Base-by-base conservation (phyloP, 2,888 invertebrate species). In the Mongoloraphidia duomilia region DNA sequence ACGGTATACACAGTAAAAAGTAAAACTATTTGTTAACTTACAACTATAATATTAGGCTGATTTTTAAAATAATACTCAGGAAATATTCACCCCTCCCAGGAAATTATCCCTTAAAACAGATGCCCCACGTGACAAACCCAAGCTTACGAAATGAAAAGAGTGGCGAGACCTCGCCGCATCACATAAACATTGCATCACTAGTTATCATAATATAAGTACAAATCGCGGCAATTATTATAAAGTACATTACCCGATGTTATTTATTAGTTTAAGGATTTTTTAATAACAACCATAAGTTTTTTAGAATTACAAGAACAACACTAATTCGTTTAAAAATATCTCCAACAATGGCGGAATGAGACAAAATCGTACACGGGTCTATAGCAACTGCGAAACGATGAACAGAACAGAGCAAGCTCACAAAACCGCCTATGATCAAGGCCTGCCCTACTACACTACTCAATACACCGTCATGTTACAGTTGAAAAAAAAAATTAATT, bases 171-270 rank as follows among this genome's bases (percentile, higher is more conserved):
- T 54, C 59, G 61, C 63, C 64, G 64, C 64, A 63, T 64, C 63
- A 63, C 60, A 61, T 61, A 63, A 66, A 66, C 65, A 65, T 67
- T 67, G 64, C 66, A 65, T 66, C 67, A 66, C 64, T 26, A 26
- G 26, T 26, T 26, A 26, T 26, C 26, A 26, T 26, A 26, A 26
- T 26, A 26, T 26, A 26, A 26, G 6, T 26, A 26, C 26, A 26
- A 6, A 26, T 26, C 26, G 26, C 26, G 6, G 26, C 26, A 26
- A 26, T 26, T 26, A 26, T 26, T 26, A 26, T 26, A 26, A 26
- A 26, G 26, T 26, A 26, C 26, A 26, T 26, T 26, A 26, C 26
- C 26, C 26, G 26, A 26, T 26, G 26, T 26, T 26, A 26, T 26
- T 26, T 26, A 26, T 26, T 26, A 26, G 26, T 26, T 26, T 26